Base-by-base conservation (phyloP, 2,888 invertebrate genomes). In the Pinctada fucata region DNA sequence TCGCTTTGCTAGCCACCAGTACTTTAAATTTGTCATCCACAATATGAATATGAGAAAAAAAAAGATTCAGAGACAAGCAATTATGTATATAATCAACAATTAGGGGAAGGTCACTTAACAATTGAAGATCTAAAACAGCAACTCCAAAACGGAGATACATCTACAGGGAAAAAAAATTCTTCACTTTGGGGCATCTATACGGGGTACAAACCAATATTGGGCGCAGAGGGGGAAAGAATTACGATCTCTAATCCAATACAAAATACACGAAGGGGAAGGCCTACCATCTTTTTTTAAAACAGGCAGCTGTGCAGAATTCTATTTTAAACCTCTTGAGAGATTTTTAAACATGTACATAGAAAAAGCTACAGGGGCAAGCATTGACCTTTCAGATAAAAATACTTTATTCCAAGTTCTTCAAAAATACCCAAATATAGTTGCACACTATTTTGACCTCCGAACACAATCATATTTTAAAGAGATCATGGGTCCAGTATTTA, bases 291-390 rank as follows among this genome's bases (percentile, higher is more conserved):
- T 84, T 69, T 85, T 84, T 47, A 83, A 82, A 10, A 85, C 85
- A 6, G 85, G 81, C 2, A 86, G 85, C 69, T 87, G 86, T 82
- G 85, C 85, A 51, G 83, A 85, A 50, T 84, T 73, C 74, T 80
- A 87, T 48, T 84, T 87, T 49, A 84, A 84, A 75, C 83, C 87
- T 4, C 72, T 87, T 5, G 75, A 63, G 63, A 48, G 77, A 49
- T 71, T 86, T 16, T 58, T 86, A 6, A 13, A 70, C 13, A 64
- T 80, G 31, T 86, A 86, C 72, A 52, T 81, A 5, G 49, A 74
- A 45, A 13, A 79, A 50, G 80, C 81, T 68, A 80, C 78, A 50
- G 80, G 81, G 51, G 69, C 79, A 48, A 66, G 50, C 13, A 58
- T 81, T 65, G 78, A 84, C 67, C 63, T 84, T 10, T 58, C 51